phyloP scores from a whole-genome alignment of 2,888 invertebrate genomes.

The Dorcus parallelipipedus region DNA sequence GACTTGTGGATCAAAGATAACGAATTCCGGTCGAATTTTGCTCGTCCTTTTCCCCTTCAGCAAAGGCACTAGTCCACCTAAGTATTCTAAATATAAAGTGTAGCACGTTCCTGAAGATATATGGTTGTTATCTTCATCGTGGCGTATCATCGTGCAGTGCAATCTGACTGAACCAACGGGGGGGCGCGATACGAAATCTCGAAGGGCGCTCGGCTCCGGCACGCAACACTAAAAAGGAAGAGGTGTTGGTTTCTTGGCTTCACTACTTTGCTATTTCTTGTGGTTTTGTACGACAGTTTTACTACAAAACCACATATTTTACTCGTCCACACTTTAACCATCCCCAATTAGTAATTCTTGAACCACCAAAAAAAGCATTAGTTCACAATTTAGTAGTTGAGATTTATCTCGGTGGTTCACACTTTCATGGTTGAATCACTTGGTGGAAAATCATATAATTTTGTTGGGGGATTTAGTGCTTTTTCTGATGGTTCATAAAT shows the following conservation, averaged over 20 bases:
- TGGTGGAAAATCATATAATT: too few species aligned
- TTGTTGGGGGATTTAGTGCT: too few species aligned
- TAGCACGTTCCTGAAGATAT: slow-evolving; percentile 71
- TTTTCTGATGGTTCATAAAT: too few species aligned
- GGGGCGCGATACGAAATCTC: slow-evolving; percentile 91
- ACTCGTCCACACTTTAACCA: too few species aligned
- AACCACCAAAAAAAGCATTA: too few species aligned
- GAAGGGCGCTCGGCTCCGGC: slow-evolving; percentile 80
- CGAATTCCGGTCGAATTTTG: slow-evolving; percentile 96
- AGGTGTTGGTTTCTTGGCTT: not conserved
- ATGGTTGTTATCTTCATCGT: slow-evolving; percentile 75
- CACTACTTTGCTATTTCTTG: not conserved
- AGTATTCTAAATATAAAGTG: slow-evolving; percentile 88
- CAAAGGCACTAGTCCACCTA: slow-evolving; percentile 93
- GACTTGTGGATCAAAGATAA: slow-evolving; percentile 90
- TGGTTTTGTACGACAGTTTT: too few species aligned
- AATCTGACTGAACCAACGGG: slow-evolving; percentile 80
- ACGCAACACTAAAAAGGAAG: slow-evolving; percentile 76
- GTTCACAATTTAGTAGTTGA: too few species aligned
- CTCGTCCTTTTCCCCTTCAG: slow-evolving; percentile 94
- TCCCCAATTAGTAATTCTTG: too few species aligned
- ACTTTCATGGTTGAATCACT: too few species aligned
- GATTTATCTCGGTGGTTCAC: too few species aligned
- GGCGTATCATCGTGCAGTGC: slow-evolving; percentile 96
- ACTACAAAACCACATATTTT: too few species aligned